Conservation (phyloP, 2,888 invertebrate species). For the Heliconius cydno region DNA sequence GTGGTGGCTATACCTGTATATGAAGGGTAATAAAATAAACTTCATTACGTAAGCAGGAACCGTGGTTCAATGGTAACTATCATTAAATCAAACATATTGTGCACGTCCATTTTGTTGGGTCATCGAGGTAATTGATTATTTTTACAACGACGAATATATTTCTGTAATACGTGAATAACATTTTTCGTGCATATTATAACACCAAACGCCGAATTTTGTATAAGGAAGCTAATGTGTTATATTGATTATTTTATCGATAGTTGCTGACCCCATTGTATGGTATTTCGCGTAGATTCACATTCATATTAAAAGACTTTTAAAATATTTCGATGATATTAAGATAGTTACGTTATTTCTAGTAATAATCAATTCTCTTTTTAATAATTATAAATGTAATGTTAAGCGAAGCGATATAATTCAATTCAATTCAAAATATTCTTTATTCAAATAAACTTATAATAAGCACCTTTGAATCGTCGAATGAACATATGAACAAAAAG, state of each 20-base stretch:
- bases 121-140: slow-evolving; percentile 10
- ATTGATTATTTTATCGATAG: slow-evolving; percentile 21
- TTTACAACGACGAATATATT: slow-evolving; percentile 4
- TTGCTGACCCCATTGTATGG: slow-evolving; percentile 3
- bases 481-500: too few relatives aligned
- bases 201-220: background rate
- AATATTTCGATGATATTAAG: background rate
- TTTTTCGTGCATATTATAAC: slow-evolving; percentile 1
- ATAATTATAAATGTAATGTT: too few relatives aligned
- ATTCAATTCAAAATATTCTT: too few relatives aligned
- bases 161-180: slow-evolving; percentile 9
- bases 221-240: slow-evolving; percentile 1
- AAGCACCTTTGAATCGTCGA: too few relatives aligned
- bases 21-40: background rate
- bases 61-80: slow-evolving; percentile 22
- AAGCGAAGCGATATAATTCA: too few relatives aligned
- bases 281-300: slow-evolving; percentile 21
- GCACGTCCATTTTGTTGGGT: slow-evolving; percentile 4
- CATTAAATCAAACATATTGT: slow-evolving; percentile 11
- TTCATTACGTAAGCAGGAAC: slow-evolving; percentile 16
- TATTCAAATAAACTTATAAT: too few relatives aligned
- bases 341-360: too few relatives aligned
- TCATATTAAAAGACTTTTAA: background rate
- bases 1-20: background rate
- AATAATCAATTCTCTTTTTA: too few relatives aligned